Evolutionary conservation across 2,113 vertebrate genomes (phyloP), one percentile per base, ranked within the genome.

Genomic region (Corythornis madagascariensis): DNA sequence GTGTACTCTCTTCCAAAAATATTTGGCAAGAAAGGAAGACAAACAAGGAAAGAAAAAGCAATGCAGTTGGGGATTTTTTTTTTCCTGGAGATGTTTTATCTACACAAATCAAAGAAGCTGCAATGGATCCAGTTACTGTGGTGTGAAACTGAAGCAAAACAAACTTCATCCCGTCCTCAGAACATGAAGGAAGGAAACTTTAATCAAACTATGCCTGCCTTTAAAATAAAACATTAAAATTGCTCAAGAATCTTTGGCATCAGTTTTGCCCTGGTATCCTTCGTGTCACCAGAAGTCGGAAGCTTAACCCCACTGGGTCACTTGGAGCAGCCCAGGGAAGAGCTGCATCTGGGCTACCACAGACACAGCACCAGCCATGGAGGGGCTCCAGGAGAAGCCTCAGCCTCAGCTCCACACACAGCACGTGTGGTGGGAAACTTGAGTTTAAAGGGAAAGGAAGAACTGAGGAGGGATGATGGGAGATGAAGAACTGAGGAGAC

Each of bases 11-110:
- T 59, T 64, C 86, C 86, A 86, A 89, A 92, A 89, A 78, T 60
- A 78, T 9, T 50, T 89, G 87, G 83, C 81, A 83, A 29, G 43
- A 50, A 15, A 35, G 65, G 74, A n/a, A 79, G 69, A 84, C 73
- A 87, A 90, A 92, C 83, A 71, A 92, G 90, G 74, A 61, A 71
- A 81, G 60, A 80, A 67, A 48, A 66, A 75, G 63, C 52, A n/a
- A 76, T 21, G 52, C 61, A 70, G 61, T 15, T 25, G 73, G 78
- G 78, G 57, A 10, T 45, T 81, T 86, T 52, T 40, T 33, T 28
- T 6, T 9, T 20, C 53, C 53, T 63, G 78, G 64, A 77, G 79
- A 48, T 16, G 67, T 52, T 60, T 10, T 50, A 84, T 55, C 90
- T 73, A 14, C 56, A 4, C 1, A 10, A 82, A 81, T 82, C 65